Conservation (phyloP, 2,113 vertebrate genomes). For the Lophotis ruficrista region DNA sequence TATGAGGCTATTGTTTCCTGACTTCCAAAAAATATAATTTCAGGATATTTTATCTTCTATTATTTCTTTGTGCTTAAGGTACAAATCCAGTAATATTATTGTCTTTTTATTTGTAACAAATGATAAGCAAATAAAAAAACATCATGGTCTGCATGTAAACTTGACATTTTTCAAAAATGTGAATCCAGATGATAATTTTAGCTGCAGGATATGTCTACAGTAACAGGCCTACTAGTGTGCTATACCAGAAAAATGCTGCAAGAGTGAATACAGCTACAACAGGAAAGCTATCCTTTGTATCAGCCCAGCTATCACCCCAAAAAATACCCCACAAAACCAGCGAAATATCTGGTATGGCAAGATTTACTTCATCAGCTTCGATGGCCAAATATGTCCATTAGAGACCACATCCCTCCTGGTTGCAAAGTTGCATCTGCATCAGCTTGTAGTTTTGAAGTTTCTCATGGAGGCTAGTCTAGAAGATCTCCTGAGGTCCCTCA, state of each 20-base stretch:
- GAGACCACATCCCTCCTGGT: not conserved
- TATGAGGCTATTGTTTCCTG: not conserved
- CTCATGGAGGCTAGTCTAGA: not conserved
- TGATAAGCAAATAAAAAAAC: not conserved
- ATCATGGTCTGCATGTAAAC: not conserved
- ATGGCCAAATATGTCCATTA: not conserved
- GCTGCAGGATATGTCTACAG: not conserved
- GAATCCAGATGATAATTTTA: not conserved
- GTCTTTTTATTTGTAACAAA: not conserved
- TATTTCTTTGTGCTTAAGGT: not conserved
- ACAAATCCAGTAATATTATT: not conserved
- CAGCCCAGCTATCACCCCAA: not conserved
- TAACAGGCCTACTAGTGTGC: not conserved
- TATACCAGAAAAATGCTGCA: not conserved
- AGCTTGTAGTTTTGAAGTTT: not conserved
- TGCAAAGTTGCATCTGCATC: not conserved
- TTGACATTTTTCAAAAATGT: not conserved
- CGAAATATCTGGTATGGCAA: not conserved
- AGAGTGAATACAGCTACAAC: not conserved
- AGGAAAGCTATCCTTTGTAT: not conserved
- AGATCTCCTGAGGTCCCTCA: not conserved
- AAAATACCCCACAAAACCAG: not conserved
- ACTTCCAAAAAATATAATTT: not conserved
- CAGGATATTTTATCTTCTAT: not conserved
- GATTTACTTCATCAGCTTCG: not conserved